These are phyloP conservation scores for Macrophya alboannulata DNA, from an alignment of 2,888 invertebrate genomes.

Conservation along the genomic window DNA sequence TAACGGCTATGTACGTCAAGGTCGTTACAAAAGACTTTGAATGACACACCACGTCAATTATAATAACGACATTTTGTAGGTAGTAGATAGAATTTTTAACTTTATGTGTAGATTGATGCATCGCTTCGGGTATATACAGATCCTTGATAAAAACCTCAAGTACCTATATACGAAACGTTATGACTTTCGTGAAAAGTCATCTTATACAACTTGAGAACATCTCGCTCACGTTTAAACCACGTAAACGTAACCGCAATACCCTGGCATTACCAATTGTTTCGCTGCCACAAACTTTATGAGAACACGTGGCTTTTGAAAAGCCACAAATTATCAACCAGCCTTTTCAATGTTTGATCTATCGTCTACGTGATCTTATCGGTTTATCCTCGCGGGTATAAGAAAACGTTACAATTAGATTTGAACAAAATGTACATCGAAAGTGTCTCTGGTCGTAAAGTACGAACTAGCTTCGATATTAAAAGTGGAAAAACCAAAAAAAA, in stretches of 20 bases:
- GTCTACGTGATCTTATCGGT: slow-evolving; percentile 25
- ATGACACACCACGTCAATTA: not conserved
- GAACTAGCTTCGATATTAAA: not conserved
- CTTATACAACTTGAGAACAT: slow-evolving; percentile 7
- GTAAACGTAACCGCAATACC: slow-evolving; percentile 25
- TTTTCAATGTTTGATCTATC: slow-evolving; percentile 16
- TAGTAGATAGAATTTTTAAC: not conserved
- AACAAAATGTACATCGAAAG: not conserved
- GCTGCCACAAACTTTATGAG: slow-evolving; percentile 4
- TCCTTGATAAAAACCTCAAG: not conserved
- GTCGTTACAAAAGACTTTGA: slow-evolving; percentile 16
- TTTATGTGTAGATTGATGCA: not conserved
- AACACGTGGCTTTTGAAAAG: slow-evolving; percentile 24
- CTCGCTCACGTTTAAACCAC: not conserved
- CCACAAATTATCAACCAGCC: slow-evolving; percentile 28
- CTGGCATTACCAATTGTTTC: slow-evolving; percentile 11
- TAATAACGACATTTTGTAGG: not conserved
- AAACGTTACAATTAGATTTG: not conserved
- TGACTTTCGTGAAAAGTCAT: slow-evolving; percentile 4
- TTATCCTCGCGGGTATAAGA: not conserved
- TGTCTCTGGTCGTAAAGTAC: not conserved
- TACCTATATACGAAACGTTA: not conserved
- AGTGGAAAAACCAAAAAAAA: not conserved
- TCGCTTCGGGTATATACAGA: not conserved
- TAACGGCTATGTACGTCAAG: not conserved